Evolutionary conservation across 2,888 invertebrate genomes (phyloP), one percentile per base, ranked within the genome.

Genomic region (Morpho achilles): DNA sequence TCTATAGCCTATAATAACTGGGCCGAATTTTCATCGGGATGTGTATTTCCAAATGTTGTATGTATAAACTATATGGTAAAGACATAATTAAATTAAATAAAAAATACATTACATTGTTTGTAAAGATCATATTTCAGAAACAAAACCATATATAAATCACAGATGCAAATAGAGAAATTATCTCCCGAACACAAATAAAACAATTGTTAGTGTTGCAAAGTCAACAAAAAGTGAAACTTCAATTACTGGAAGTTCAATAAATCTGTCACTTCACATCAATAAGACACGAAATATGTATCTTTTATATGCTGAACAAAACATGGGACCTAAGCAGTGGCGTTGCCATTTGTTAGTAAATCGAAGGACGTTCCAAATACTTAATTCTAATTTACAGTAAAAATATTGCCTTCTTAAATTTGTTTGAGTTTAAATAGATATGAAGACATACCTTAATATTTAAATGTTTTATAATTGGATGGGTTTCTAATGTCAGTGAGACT

Each of bases 261-360:
- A 79, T 74, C 69, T 79, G 80, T 83, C 81, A 80, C 56, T 74
- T 74, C 68, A 67, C 70, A 71, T 76, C 50, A 56, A 56, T 55
- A 50, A 42, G 48, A 59, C 53, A 59, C 48, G 56, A 56, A 47
- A 53, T 53, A 56, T 56, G 48, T 41, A 50, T 22, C 50, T 50
- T 53, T 56, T 61, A 55, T 56, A 55, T 53, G 39, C 39, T 52
- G 41, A 46, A 55, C 56, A 53, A 53, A 45, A 45, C 46, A 32
- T 32, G 39, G n/a, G 39, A 39, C 45, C 45, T 10, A 16, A 10
- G 7, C 8, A 23, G 1, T 42, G 23, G 32, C 44, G 23, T 44
- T 8, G 39, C 44, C 39, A 52, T 45, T 8, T 39, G 10, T 45
- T 52, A 52, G 7, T 23, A 43, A 43, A 23, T 0, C n/a, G 7